Conservation (phyloP, 2,888 invertebrate genomes). For the Sphaerophoria rueppellii region DNA sequence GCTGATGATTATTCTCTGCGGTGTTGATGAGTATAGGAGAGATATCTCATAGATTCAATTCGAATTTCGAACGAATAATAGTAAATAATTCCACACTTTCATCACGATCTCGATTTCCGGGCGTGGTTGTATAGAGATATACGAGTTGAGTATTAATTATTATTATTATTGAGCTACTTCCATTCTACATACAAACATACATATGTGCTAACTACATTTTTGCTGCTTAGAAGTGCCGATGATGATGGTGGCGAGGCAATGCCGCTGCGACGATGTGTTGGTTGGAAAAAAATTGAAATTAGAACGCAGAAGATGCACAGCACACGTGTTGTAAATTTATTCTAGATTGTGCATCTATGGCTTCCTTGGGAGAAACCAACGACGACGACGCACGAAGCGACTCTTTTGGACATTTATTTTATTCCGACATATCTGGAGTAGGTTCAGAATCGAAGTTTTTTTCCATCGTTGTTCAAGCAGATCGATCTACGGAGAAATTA, state of each 20-base stretch:
- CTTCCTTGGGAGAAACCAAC: conserved; percentile 36
- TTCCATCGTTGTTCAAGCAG: conserved; percentile 49
- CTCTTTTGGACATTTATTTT: conserved; percentile 47
- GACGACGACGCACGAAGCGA: background rate
- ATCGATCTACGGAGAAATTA: conserved; percentile 23
- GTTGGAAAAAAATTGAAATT: conserved; percentile 25
- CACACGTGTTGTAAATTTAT: conserved; percentile 63
- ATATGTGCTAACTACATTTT: conserved; percentile 2
- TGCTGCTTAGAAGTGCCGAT: conserved; percentile 11
- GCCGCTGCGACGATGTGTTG: background rate
- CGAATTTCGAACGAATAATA: conserved; percentile 37
- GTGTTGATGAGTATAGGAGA: conserved; percentile 45
- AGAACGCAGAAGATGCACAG: conserved; percentile 64
- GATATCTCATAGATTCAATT: conserved; percentile 44
- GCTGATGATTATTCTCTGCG: conserved; percentile 50
- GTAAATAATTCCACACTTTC: conserved; percentile 56
- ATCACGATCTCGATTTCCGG: conserved; percentile 71
- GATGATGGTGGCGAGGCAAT: conserved; percentile 5
- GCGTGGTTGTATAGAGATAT: conserved; percentile 48
- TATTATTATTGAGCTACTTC: conserved; percentile 13
- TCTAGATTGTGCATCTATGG: conserved; percentile 45
- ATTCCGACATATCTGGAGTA: conserved; percentile 63
- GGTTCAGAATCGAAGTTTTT: conserved; percentile 37
- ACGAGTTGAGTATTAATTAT: background rate
- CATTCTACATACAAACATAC: conserved; percentile 38